Evolutionary conservation across 2,888 invertebrate species (phyloP), one percentile per base, ranked within the genome.

Genomic region (Poecilus cupreus): DNA sequence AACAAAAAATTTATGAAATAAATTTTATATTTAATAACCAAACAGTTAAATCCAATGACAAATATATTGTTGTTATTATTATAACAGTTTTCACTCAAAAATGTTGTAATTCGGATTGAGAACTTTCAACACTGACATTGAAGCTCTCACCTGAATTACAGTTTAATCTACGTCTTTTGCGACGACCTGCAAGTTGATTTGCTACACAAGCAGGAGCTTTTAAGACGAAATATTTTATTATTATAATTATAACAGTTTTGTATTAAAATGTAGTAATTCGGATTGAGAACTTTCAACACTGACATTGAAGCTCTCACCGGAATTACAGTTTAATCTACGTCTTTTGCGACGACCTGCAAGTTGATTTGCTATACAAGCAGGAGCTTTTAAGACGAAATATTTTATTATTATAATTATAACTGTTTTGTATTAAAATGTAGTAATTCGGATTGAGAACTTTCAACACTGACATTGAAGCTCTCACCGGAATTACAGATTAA

Each of bases 401-500:
- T 2, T 54, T n/a, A 8, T 54, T 13, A 8, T 26, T 51, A 8
- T 51, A 18, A 49, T 13, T 51, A 51, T 5, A 13, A 49, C 4
- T 49, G 16, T 49, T 16, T n/a, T n/a, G n/a, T n/a, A n/a, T n/a
- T 10, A 46, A 3, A 46, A 46, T 46, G n/a, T 46, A 46, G 8
- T 46, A 46, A 68, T 68, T 68, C 37, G 3, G 68, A 37, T 68
- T 68, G 68, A 13, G 37, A 32, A 16, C 8, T 37, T 3, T 18
- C 37, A 16, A 68, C 11, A 68, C 10, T 18, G 3, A 22, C 37
- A n/a, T 43, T 3, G 18, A 18, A 0, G 39, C 37, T 68, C 68
- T 68, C 60, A 60, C 76, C 76, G 39, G 57, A 76, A 76, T 46
- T 54, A 54, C 4, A 22, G 1, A 43, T 76, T 76, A 26, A n/a